A percentile compares a stretch with the other conserved stretches of the same genome.
Evolutionary conservation across 2,113 vertebrate species (phyloP).

Genomic region (Felis chaus): DNA sequence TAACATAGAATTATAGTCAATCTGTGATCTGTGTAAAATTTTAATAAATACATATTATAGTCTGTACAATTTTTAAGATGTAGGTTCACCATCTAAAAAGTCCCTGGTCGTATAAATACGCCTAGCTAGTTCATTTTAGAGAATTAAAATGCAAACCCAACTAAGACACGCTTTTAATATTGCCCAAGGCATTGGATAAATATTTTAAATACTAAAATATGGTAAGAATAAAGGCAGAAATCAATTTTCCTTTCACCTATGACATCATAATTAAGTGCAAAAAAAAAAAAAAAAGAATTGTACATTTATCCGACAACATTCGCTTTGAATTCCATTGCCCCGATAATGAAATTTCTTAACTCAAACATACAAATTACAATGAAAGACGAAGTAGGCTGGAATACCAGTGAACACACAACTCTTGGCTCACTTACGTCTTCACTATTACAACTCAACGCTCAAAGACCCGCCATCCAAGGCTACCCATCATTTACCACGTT

Average conservation of each 20-base stretch:
- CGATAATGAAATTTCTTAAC: slow-evolving; percentile 35
- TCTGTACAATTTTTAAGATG: neutral
- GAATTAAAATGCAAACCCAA: slow-evolving; percentile 52
- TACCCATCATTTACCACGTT: neutral
- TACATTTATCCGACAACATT: neutral
- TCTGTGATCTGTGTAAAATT: neutral
- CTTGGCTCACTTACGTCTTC: neutral
- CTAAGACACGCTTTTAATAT: slow-evolving; percentile 48
- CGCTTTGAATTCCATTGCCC: slow-evolving; percentile 39
- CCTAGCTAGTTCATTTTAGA: slow-evolving; percentile 18
- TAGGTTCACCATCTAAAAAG: slow-evolving; percentile 45
- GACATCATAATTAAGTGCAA: slow-evolving; percentile 25
- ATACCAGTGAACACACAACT: neutral
- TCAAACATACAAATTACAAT: slow-evolving; percentile 46
- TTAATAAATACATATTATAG: neutral
- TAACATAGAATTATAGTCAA: neutral
- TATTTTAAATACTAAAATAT: slow-evolving; percentile 58
- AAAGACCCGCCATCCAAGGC: neutral
- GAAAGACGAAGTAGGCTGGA: slow-evolving; percentile 29
- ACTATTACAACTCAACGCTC: neutral
- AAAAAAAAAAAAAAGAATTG: slow-evolving; percentile 3
- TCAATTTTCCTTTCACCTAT: slow-evolving; percentile 60
- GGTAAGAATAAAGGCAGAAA: neutral
- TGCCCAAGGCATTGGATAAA: slow-evolving; percentile 54
- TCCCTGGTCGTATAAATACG: neutral